A percentile compares a stretch with the other conserved stretches of the same genome.
Conservation (phyloP, 1,140 invertebrate genomes). For the Mizuhopecten yessoensis region DNA sequence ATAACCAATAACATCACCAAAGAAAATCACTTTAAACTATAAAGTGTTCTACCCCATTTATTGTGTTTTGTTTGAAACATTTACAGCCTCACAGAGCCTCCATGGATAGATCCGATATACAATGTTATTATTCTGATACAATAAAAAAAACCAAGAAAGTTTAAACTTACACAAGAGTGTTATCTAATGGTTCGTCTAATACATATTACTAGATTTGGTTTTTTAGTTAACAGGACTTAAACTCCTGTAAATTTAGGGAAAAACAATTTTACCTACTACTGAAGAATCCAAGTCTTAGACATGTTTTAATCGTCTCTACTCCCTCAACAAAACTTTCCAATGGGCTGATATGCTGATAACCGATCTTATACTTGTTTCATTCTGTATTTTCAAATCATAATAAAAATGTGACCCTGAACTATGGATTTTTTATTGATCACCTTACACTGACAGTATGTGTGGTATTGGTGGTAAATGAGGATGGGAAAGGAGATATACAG, state of each 20-base stretch:
- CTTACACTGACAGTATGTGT: no score
- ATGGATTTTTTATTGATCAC: no score
- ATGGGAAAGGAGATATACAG: no score
- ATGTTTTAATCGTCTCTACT: not conserved
- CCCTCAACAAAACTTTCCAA: not conserved
- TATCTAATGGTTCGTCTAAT: not conserved
- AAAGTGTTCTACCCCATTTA: not conserved
- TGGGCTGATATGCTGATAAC: not conserved
- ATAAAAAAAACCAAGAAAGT: not conserved
- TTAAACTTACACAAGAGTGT: not conserved
- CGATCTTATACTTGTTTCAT: not conserved
- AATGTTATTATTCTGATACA: conserved; percentile 6
- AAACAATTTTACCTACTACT: not conserved
- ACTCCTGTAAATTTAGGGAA: not conserved
- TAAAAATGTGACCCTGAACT: no score
- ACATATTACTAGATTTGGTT: not conserved
- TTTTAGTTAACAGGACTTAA: not conserved
- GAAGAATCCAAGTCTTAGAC: not conserved
- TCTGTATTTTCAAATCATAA: no score
- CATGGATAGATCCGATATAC: not conserved
- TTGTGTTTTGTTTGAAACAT: not conserved
- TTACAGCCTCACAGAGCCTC: not conserved
- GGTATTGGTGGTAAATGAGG: no score
- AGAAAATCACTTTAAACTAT: conserved; percentile 15
- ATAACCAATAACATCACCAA: not conserved